Percentiles rank a stretch among this genome's conserved stretches.
Evolutionary conservation across 2,797 vertebrate species (phyloP).

Genomic region (Austrolebias charrua): DNA sequence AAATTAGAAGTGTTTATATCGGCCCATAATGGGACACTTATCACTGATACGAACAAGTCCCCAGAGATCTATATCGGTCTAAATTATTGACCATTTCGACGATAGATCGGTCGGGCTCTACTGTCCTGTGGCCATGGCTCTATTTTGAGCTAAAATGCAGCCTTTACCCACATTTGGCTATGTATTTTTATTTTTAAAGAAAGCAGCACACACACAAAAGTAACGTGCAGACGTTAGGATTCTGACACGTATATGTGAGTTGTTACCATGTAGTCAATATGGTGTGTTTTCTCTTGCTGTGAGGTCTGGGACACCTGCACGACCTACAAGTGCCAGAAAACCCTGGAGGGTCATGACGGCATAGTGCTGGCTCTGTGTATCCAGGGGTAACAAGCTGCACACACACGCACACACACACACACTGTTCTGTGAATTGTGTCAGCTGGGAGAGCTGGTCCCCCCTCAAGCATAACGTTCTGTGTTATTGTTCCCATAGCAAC

Average conservation of each 20-base stretch:
- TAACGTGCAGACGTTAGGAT: too few species aligned
- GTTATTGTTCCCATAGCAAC: conserved; percentile 81
- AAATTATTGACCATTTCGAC: too few species aligned
- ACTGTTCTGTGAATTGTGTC: not conserved
- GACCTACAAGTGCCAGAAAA: conserved; percentile 99
- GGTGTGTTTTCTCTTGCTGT: not conserved
- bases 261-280: not conserved
- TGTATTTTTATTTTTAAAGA: not conserved
- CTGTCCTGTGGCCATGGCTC: too few species aligned
- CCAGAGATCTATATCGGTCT: too few species aligned
- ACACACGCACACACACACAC: conserved; percentile 8
- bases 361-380: conserved; percentile 98
- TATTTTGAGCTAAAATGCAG: too few species aligned
- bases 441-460: not conserved
- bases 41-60: too few species aligned
- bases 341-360: conserved; percentile 96
- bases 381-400: conserved; percentile 86
- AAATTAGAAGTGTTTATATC: too few species aligned
- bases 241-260: not conserved
- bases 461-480: conserved; percentile 9
- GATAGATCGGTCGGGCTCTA: too few species aligned
- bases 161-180: not conserved
- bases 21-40: too few species aligned
- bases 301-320: conserved; percentile 99
- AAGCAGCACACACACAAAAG: too few species aligned